Evolutionary conservation across 2,888 invertebrate species (phyloP).

Genomic region (Chouioia cunea): DNA sequence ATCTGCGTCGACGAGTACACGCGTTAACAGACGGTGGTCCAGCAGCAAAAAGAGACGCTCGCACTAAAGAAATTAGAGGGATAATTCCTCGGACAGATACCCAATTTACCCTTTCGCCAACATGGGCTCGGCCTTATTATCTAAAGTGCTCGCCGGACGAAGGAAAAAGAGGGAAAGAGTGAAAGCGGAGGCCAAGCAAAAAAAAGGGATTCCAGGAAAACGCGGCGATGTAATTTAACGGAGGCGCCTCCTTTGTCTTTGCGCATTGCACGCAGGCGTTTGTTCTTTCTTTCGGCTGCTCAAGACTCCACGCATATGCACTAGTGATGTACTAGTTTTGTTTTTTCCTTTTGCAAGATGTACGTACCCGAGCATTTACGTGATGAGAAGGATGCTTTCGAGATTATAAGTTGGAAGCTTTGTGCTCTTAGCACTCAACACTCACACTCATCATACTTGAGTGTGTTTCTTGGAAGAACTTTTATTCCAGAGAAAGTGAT

Average conservation of each 20-base stretch:
- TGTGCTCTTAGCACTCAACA: too few species aligned
- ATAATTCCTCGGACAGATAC: constrained; percentile 69
- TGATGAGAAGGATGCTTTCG: background rate
- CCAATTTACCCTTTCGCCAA: constrained; percentile 68
- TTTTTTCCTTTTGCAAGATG: background rate
- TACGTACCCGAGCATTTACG: background rate
- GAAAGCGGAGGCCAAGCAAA: background rate
- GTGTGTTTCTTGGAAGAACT: too few species aligned
- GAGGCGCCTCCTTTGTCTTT: constrained; percentile 39
- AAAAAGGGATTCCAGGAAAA: constrained; percentile 35
- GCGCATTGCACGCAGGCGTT: background rate
- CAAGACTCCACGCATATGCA: background rate
- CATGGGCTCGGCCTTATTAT: constrained; percentile 66
- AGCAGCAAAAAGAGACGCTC: constrained; percentile 28
- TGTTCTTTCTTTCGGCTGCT: constrained; percentile 6
- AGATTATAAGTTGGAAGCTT: background rate
- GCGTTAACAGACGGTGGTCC: constrained; percentile 7
- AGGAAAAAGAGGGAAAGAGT: background rate
- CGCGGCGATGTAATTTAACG: constrained; percentile 39
- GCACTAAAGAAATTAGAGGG: constrained; percentile 77
- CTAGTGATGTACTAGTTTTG: background rate
- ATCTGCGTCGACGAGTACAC: constrained; percentile 3
- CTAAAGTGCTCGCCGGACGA: constrained; percentile 64
- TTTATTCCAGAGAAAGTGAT: too few species aligned
- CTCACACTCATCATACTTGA: too few species aligned